Conservation (phyloP, 2,797 vertebrate genomes). For the Squalus acanthias region DNA sequence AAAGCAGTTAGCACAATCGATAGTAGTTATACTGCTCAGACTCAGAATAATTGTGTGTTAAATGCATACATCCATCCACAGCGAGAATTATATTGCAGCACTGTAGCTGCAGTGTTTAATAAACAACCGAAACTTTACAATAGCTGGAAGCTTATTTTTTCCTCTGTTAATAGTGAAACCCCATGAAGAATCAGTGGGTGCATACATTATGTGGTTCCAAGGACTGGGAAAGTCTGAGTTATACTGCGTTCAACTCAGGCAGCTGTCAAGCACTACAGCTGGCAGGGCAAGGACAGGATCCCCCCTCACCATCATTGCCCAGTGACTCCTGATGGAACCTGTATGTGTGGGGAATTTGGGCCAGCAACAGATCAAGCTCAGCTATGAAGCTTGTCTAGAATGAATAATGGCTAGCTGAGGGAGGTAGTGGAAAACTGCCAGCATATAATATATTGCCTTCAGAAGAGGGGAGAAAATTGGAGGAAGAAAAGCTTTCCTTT, state of each 20-base stretch:
- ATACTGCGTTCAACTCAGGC: not conserved
- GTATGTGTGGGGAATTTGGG: not conserved
- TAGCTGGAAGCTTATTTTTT: not conserved
- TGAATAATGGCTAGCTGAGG: not conserved
- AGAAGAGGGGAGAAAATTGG: not conserved
- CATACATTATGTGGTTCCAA: not conserved
- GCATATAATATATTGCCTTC: not conserved
- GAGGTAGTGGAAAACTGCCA: not conserved
- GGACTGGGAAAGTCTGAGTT: no score
- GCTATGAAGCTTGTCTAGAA: not conserved
- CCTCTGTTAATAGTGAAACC: not conserved
- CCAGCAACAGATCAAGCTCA: not conserved
- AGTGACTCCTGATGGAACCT: not conserved
- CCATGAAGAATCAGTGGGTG: not conserved
- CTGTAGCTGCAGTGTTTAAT: not conserved
- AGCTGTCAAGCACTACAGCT: not conserved
- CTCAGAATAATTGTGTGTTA: not conserved
- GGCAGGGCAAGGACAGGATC: not conserved
- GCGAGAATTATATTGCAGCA: no score
- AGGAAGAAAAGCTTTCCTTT: not conserved
- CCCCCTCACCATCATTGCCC: not conserved
- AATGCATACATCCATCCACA: not conserved
- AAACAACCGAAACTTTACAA: not conserved
- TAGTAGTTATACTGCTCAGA: not conserved
- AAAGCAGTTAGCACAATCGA: not conserved